These are phyloP conservation scores for Apodemus speciosus DNA, from an alignment of 2,113 vertebrate genomes.

Conservation along the genomic window DNA sequence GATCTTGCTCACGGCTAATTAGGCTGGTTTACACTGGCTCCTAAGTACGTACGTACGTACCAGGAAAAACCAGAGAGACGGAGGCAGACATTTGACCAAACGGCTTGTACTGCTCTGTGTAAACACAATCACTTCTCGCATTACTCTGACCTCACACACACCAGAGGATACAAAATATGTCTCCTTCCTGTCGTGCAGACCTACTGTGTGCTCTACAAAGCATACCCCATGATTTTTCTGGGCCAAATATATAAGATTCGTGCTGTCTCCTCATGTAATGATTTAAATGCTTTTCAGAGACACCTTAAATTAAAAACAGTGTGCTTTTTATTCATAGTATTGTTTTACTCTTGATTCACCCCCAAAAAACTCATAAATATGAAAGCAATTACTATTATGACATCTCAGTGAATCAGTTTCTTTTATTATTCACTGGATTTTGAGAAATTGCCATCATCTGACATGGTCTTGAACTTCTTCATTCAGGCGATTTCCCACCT, in stretches of 20 bases:
- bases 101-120: not conserved
- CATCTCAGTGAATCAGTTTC: not conserved
- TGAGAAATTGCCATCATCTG: not conserved
- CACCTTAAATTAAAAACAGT: not conserved
- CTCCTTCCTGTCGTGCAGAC: not conserved
- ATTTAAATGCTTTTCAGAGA: not conserved
- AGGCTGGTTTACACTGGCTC: not conserved
- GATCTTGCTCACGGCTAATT: not conserved
- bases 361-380: not conserved
- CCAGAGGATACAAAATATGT: not conserved
- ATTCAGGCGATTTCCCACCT: not conserved
- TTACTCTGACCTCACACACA: not conserved
- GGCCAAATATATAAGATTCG: not conserved
- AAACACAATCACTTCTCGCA: not conserved
- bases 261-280: not conserved
- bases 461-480: not conserved
- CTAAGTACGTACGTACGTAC: accelerated
- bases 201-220: not conserved
- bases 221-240: not conserved
- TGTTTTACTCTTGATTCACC: not conserved
- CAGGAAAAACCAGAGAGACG: not conserved
- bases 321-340: not conserved
- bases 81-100: not conserved
- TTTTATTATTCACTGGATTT: not conserved
- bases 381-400: not conserved